A percentile compares a stretch with the other conserved stretches of the same genome.
phyloP scores from a whole-genome alignment of 2,113 vertebrate species.

The Calypte anna region DNA sequence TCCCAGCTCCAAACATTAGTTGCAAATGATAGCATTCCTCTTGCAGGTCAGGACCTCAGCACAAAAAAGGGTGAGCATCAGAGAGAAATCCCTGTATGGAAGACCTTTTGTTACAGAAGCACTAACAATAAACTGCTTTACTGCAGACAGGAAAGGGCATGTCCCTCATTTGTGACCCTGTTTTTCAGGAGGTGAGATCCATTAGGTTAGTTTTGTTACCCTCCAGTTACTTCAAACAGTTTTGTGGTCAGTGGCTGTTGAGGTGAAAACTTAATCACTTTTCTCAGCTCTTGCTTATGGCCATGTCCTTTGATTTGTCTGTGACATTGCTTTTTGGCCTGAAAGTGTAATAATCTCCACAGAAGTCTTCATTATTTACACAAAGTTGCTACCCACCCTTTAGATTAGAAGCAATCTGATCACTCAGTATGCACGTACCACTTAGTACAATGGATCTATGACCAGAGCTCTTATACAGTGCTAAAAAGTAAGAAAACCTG shows the following conservation, averaged over 20 bases:
- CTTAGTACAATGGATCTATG: background rate
- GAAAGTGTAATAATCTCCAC: background rate
- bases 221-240: background rate
- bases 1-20: background rate
- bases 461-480: background rate
- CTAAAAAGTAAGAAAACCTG: background rate
- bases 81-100: background rate
- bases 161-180: background rate
- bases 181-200: background rate
- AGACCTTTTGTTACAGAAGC: background rate
- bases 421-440: background rate
- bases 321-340: background rate
- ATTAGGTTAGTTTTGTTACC: background rate
- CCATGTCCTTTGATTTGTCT: background rate
- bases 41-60: background rate
- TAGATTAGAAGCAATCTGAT: background rate
- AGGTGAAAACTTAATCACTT: conserved; percentile 5
- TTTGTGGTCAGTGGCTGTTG: background rate
- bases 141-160: background rate
- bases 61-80: background rate
- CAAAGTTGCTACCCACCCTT: background rate
- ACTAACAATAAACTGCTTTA: background rate
- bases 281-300: background rate
- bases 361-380: background rate
- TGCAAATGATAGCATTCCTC: background rate